phyloP scores from a whole-genome alignment of 2,888 invertebrate species.

The Cheilosia impressa region DNA sequence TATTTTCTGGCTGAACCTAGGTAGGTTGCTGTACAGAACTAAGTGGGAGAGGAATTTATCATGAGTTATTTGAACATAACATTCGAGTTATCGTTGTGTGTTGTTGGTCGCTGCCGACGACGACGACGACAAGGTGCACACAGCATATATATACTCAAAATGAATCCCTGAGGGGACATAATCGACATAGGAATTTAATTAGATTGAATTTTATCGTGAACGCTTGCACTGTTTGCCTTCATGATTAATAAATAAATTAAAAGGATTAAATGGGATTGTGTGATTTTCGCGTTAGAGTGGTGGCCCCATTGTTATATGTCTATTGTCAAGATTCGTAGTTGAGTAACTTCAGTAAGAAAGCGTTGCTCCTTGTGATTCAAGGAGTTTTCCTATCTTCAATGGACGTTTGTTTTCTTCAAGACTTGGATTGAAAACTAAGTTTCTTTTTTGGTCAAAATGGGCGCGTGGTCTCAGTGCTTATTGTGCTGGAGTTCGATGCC shows the following conservation, averaged over 20 bases:
- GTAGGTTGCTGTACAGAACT: background rate
- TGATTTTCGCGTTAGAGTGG: constrained; percentile 16
- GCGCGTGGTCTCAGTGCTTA: too few species aligned
- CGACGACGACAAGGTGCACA: background rate
- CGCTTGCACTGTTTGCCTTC: constrained; percentile 47
- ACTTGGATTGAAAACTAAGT: too few species aligned
- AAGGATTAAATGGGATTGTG: constrained; percentile 59
- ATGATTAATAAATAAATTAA: constrained; percentile 66
- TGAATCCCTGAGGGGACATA: constrained; percentile 41
- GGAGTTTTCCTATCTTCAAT: too few species aligned
- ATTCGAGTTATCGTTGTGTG: constrained; percentile 45
- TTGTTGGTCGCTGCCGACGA: background rate
- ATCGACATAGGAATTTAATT: constrained; percentile 71
- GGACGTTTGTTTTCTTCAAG: too few species aligned
- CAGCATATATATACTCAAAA: background rate
- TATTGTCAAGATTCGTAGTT: background rate
- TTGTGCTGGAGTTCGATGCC: too few species aligned
- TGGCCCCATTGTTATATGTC: background rate
- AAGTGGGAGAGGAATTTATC: constrained; percentile 22
- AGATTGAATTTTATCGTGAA: constrained; percentile 68
- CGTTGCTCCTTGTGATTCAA: background rate
- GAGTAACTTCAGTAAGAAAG: background rate
- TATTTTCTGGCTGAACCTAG: background rate
- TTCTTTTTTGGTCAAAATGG: too few species aligned
- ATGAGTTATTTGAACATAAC: constrained; percentile 67